Base-by-base conservation (phyloP, 2,113 vertebrate genomes). In the Gambusia affinis region DNA sequence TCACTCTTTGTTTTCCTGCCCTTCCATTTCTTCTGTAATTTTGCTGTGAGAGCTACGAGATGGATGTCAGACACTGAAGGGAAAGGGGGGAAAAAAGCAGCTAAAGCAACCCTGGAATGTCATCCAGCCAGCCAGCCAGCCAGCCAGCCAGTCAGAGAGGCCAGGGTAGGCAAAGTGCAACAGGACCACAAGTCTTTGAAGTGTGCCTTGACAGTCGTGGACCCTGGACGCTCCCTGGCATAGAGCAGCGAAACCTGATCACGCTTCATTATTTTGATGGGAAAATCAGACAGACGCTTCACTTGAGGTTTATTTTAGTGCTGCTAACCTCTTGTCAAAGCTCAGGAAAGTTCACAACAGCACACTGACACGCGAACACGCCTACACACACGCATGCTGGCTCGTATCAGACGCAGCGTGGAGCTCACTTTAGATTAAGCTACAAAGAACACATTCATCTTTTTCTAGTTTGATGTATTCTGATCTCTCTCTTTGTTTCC, bases 241-340 rank as follows among this genome's bases (percentile, higher is more conserved):
- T 73, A 63, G 83, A 12, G 51, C 74, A 66, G 78, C 74, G 74
- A 86, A 77, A 84, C 79, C 72, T 60, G 84, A 87, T 93, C 91
- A 87, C 60, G 54, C 91, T 90, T 86, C 82, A 91, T 93, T 93
- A 93, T 83, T 87, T 64, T 93, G 91, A 94, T 88, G 89, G 79
- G 85, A 93, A 89, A 92, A 89, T 92, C 93, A 92, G 88, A 90
- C 86, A 72, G 86, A 88, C 64, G 29, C 70, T 88, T 87, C 83
- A 82, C 81, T 78, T 60, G 66, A 87, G 85, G 84, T 91, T 93
- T 89, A 84, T 87, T 90, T 85, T 79, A 60, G 79, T 6, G 57
- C 69, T 35, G 85, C 83, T 76, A 76, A 83, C 89, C 82, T 80
- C 82, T 70, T 75, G 85, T 90, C 86, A 88, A 80, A 88, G 83